phyloP scores from a whole-genome alignment of 2,113 vertebrate species.

The Cervus canadensis region DNA sequence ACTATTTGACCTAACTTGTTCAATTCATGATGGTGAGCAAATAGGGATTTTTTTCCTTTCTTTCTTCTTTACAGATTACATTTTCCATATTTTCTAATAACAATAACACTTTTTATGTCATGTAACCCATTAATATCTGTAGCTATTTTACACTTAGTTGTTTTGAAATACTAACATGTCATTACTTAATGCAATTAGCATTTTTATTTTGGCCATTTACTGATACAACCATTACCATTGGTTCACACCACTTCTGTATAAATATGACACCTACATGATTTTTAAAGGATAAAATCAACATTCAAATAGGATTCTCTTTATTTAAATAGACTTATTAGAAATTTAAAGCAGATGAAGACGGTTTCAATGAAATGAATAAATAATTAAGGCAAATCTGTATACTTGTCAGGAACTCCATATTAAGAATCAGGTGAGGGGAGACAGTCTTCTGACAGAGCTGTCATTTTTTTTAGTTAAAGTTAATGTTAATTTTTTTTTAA shows the following conservation, averaged over 20 bases:
- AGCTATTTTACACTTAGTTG: conserved; percentile 30
- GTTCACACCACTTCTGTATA: conserved; percentile 13
- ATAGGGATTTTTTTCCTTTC: background rate
- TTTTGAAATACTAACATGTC: conserved; percentile 47
- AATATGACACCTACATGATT: conserved; percentile 69
- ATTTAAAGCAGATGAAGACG: conserved; percentile 84
- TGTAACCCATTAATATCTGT: background rate
- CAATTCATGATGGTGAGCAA: background rate
- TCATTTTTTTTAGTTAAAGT: conserved; percentile 77
- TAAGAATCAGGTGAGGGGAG: conserved; percentile 80
- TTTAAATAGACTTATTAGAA: conserved; percentile 87
- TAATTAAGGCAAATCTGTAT: conserved; percentile 86
- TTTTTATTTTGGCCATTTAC: conserved; percentile 59
- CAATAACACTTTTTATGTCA: background rate
- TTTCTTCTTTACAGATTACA: background rate
- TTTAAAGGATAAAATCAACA: conserved; percentile 79
- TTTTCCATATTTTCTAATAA: background rate
- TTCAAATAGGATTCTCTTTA: conserved; percentile 80
- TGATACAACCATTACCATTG: conserved; percentile 49
- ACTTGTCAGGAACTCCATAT: conserved; percentile 81
- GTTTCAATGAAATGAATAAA: conserved; percentile 86
- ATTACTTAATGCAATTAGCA: conserved; percentile 48
- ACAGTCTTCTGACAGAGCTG: conserved; percentile 80
- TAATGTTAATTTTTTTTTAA: conserved; percentile 74
- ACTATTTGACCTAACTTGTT: background rate